Evolutionary conservation across 2,888 invertebrate species (phyloP).

Genomic region (Eledone cirrhosa): DNA sequence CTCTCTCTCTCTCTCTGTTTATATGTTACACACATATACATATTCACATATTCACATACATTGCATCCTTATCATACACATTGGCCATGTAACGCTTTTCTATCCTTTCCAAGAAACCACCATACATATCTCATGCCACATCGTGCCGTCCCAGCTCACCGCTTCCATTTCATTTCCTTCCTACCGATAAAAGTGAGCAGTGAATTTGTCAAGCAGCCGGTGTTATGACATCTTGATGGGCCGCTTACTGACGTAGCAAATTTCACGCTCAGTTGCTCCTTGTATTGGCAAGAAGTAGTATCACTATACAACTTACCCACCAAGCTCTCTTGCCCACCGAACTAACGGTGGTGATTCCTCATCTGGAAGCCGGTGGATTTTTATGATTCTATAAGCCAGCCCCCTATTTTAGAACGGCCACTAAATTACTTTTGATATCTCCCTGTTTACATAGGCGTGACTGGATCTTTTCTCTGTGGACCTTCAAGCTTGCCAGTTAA

Average conservation of each 20-base stretch:
- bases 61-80: too few species aligned
- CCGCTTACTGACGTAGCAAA: conserved; percentile 28
- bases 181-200: conserved; percentile 26
- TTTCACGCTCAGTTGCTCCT: conserved; percentile 27
- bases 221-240: conserved; percentile 29
- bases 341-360: conserved; percentile 27
- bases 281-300: conserved; percentile 16
- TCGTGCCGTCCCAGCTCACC: background rate
- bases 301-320: background rate
- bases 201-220: conserved; percentile 27
- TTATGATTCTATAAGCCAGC: conserved; percentile 21
- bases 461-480: conserved; percentile 27
- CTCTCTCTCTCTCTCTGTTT: background rate
- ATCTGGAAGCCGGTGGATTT: conserved; percentile 18
- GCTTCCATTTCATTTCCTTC: conserved; percentile 16
- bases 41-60: too few species aligned
- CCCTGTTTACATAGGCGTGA: conserved; percentile 28
- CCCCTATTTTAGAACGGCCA: background rate
- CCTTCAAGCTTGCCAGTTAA: conserved; percentile 17
- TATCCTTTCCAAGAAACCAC: too few species aligned
- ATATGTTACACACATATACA: too few species aligned
- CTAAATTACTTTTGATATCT: conserved; percentile 30
- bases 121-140: background rate
- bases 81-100: too few species aligned
- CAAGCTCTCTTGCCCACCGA: conserved; percentile 1